Base-by-base conservation (phyloP, 2,797 vertebrate genomes). In the Leuciscus waleckii region DNA sequence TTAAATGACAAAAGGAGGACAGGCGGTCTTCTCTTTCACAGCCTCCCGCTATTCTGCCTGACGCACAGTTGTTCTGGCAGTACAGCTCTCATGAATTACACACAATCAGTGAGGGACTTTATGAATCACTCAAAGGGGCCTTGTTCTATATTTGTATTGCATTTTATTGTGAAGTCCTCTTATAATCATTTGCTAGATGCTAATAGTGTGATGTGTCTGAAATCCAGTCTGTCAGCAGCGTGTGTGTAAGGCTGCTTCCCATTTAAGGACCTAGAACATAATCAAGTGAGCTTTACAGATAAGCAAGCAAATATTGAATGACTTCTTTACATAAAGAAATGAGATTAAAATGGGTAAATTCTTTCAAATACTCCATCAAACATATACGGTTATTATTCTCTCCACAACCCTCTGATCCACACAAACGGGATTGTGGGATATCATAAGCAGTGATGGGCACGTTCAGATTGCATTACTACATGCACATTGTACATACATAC, bases 21-120 rank as follows among this genome's bases (percentile, higher is more conserved):
- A 95, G 94, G 90, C 92, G 92, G 93, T 79, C 84, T 29, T 85
- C 65, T 87, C 79, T 93, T 87, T 92, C 88, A 93, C 92, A 94
- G 92, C 92, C 93, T 85, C 91, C 92, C 91, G 88, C 88, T 86
- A 88, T 69, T 84, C 87, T 92, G 89, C 90, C 92, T 92, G 90
- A 93, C 85, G 90, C 91, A 88, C 91, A 91, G 94, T 95, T 93
- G 91, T 94, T 90, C 93, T 95, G 93, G 94, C 93, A 95, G 94
- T 91, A 61, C 92, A 81, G 91, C 83, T 91, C 92, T 63, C 61
- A 35, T 51, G 46, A 79, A 78, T 21, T n/a, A 32, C n/a, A 69
- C 37, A 4, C 63, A 23, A 70, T 39, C 73, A 68, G 37, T 10
- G 8, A 75, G 51, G 26, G 56, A 74, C 26, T 83, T 75, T 32